Percentiles rank a stretch among this genome's conserved stretches.
These are phyloP conservation scores for Chloebia gouldiae DNA, from an alignment of 2,113 vertebrate species.

Conservation along the genomic window DNA sequence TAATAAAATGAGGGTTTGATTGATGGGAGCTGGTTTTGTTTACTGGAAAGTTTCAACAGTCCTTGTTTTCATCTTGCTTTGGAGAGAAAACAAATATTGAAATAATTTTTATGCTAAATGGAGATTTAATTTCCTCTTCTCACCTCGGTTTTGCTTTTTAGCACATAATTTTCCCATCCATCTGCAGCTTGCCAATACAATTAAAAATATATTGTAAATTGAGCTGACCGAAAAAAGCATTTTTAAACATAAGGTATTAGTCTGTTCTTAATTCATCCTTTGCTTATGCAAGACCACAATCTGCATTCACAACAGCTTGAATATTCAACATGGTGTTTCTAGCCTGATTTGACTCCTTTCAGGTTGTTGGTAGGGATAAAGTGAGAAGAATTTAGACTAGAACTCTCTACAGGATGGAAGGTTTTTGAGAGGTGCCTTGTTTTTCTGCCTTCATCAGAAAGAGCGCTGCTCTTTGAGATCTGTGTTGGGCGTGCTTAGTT, in stretches of 20 bases:
- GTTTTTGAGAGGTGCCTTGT: background rate
- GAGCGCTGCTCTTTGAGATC: background rate
- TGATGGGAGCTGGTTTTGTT: constrained; percentile 4
- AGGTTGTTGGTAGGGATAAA: background rate
- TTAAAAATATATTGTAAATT: constrained; percentile 11
- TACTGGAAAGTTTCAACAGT: background rate
- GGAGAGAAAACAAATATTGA: background rate
- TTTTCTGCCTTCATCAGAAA: background rate
- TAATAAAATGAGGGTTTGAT: background rate
- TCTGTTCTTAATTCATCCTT: background rate
- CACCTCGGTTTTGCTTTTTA: constrained; percentile 3
- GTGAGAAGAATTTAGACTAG: background rate
- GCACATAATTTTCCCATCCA: background rate
- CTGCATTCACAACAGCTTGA: background rate
- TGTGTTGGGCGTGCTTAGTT: background rate
- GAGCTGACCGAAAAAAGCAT: background rate
- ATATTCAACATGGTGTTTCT: background rate
- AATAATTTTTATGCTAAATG: background rate
- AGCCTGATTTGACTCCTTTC: background rate
- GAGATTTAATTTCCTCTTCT: constrained; percentile 23
- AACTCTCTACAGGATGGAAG: background rate
- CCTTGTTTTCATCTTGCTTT: background rate
- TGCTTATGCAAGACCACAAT: background rate
- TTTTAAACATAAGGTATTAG: background rate
- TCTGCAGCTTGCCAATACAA: background rate